phyloP scores from a whole-genome alignment of 1,140 invertebrate genomes.

The Orussus abietinus region DNA sequence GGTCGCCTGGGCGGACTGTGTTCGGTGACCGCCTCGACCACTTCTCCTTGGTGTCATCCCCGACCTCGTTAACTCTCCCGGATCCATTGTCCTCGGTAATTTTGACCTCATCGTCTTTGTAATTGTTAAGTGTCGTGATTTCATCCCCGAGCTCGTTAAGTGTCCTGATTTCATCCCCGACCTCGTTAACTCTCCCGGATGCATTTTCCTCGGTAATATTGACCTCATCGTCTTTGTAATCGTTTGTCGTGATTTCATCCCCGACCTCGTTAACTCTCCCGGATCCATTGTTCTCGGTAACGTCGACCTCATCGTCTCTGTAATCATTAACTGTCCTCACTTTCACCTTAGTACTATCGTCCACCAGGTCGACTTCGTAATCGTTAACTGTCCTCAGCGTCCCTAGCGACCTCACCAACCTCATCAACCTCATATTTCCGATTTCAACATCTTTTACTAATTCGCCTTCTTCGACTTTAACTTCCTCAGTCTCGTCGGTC shows the following conservation, averaged over 20 bases:
- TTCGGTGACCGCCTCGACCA: too few relatives aligned
- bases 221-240: slow-evolving; percentile 4
- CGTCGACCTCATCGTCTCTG: slow-evolving; percentile 1
- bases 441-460: too few relatives aligned
- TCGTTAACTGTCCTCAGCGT: too few relatives aligned
- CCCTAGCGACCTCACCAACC: too few relatives aligned
- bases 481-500: too few relatives aligned
- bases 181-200: neutral
- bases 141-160: slow-evolving; percentile 8
- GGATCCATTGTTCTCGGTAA: neutral
- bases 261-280: neutral
- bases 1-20: slow-evolving; percentile 7
- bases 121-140: neutral
- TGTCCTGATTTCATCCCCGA: slow-evolving; percentile 9
- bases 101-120: neutral
- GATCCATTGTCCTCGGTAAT: neutral
- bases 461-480: too few relatives aligned
- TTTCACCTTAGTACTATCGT: too few relatives aligned
- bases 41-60: slow-evolving; percentile 11
- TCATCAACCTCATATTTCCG: too few relatives aligned
- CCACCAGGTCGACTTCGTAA: too few relatives aligned
- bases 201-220: neutral
- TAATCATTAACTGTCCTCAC: slow-evolving; percentile 5
- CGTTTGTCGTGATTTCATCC: slow-evolving; percentile 10
- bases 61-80: neutral